These are phyloP conservation scores for Eupsittula cactorum DNA, from an alignment of 2,113 vertebrate species.

Conservation along the genomic window DNA sequence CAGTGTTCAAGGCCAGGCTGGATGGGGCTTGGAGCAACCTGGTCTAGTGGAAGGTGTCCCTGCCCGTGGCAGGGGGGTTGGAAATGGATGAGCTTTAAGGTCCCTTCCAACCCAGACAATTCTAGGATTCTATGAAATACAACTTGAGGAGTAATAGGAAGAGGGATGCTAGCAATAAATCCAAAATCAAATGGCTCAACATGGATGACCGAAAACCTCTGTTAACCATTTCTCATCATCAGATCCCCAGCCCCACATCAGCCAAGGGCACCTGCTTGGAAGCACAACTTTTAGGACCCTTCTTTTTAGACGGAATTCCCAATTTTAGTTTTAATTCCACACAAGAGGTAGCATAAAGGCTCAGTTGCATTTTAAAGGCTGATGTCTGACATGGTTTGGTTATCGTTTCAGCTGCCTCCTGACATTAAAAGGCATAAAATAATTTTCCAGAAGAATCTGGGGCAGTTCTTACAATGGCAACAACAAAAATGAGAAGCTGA, in stretches of 20 bases:
- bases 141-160: not conserved
- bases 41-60: not conserved
- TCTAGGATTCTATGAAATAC: not conserved
- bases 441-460: not conserved
- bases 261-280: not conserved
- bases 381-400: not conserved
- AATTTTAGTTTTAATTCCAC: not conserved
- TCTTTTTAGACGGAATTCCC: not conserved
- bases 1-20: not conserved
- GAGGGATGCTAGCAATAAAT: not conserved
- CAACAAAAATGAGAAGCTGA: not conserved
- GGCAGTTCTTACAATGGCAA: not conserved
- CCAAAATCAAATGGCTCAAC: not conserved
- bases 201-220: not conserved
- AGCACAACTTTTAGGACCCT: fast-evolving
- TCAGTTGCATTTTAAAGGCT: not conserved
- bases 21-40: not conserved
- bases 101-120: not conserved
- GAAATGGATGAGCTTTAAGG: not conserved
- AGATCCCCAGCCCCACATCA: not conserved
- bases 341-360: not conserved
- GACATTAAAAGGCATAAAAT: not conserved
- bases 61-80: not conserved
- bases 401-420: not conserved
- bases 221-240: not conserved